Base-by-base conservation (phyloP, 2,888 invertebrate genomes). In the Cataglyphis albicans region DNA sequence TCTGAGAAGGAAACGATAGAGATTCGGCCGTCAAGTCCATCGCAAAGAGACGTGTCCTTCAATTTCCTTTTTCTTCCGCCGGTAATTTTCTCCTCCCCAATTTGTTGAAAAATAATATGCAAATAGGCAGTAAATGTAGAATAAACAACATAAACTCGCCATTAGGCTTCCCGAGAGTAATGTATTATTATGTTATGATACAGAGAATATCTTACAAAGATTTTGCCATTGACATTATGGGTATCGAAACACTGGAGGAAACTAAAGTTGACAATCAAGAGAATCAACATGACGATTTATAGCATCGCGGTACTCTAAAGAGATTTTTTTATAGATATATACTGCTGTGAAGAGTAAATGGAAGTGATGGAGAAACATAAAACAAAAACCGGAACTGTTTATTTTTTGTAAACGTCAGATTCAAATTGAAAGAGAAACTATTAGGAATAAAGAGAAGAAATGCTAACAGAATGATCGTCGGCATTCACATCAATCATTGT, bases 161-260 rank as follows among this genome's bases (percentile, higher is more conserved):
- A n/a, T 84, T 87, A 84, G 76, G 84, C 85, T 87, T 87, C 84
- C 82, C 81, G 84, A 91, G 91, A 91, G 89, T 92, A 93, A 91
- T 92, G 90, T 92, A 92, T 92, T 92, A 91, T 92, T 89, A 87
- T 90, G 89, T 91, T 91, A 92, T 92, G 84, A 88, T 93, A 92
- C 93, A 94, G 94, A 91, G 84, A 85, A 92, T 94, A 91, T 93
- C 92, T 91, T 93, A 93, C 93, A 93, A 92, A 91, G 91, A 90
- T 90, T 93, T 92, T 86, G 86, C 86, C 86, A 81, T 90, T 86
- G 87, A 92, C 83, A 91, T 93, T 72, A 88, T 93, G 87, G 92
- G 92, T 88, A 90, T 93, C 76, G 91, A 89, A 84, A 86, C 86
- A 86, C 78, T 86, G 82, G 87, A 89, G 88, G 87, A 88, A 87